phyloP scores from a whole-genome alignment of 2,113 vertebrate species.

The Poeciliopsis retropinna region DNA sequence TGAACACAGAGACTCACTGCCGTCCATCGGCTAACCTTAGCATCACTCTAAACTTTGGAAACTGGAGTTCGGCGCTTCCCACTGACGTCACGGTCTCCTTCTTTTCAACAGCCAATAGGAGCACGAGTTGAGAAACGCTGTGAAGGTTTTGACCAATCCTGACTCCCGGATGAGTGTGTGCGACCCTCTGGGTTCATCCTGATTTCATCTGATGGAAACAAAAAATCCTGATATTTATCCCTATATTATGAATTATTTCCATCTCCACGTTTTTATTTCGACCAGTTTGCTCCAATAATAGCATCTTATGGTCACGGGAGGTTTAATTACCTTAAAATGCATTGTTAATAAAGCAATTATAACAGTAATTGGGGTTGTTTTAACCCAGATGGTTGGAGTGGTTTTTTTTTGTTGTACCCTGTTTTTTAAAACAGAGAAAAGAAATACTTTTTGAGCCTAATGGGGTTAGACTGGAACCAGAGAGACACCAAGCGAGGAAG shows the following conservation, averaged over 20 bases:
- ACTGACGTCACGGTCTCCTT: conserved; percentile 59
- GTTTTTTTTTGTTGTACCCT: no score
- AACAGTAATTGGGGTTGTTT: neutral
- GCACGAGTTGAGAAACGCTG: neutral
- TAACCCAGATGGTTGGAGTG: neutral
- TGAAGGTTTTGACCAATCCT: conserved; percentile 33
- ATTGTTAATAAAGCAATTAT: neutral
- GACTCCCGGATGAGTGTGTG: neutral
- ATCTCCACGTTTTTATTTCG: neutral
- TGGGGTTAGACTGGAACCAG: conserved; percentile 17
- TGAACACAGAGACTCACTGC: conserved; percentile 32
- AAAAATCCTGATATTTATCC: neutral
- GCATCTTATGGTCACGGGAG: neutral
- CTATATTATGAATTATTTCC: neutral
- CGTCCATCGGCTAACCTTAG: conserved; percentile 57
- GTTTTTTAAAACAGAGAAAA: neutral
- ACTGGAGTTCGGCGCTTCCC: conserved; percentile 64
- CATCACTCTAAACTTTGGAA: conserved; percentile 58
- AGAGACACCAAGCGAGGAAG: conserved; percentile 14
- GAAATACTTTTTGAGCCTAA: conserved; percentile 12
- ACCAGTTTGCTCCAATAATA: neutral
- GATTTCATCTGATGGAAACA: neutral
- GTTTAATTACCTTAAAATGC: neutral
- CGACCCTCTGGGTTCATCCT: neutral
- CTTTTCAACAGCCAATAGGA: conserved; percentile 51